Percentiles rank a stretch among this genome's conserved stretches.
Evolutionary conservation across 2,113 vertebrate genomes (phyloP).

Genomic region (Orcinus orca): DNA sequence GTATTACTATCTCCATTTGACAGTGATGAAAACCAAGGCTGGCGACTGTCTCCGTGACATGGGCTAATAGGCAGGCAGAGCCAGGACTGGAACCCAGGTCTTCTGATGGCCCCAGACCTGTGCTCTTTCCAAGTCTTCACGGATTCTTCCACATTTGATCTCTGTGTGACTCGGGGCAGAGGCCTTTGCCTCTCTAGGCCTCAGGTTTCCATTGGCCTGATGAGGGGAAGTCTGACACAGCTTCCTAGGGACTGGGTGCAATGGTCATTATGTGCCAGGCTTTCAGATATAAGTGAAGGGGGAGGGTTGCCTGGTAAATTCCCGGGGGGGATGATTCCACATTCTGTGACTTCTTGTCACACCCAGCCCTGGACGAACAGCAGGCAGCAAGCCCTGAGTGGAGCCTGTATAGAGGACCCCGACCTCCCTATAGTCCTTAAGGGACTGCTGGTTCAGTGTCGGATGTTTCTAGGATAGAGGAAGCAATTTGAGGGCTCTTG

Average conservation of each 20-base stretch:
- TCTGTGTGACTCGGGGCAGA: not conserved
- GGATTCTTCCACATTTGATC: not conserved
- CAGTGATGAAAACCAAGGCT: not conserved
- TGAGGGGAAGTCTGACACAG: slow-evolving; percentile 34
- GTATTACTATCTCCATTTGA: slow-evolving; percentile 8
- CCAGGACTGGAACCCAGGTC: not conserved
- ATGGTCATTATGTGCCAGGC: not conserved
- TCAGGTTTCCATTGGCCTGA: not conserved
- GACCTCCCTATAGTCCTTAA: not conserved
- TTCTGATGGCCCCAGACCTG: not conserved
- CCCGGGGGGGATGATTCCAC: not conserved
- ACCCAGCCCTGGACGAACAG: not conserved
- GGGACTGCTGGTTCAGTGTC: not conserved
- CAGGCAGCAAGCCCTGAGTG: not conserved
- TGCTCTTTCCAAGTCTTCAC: not conserved
- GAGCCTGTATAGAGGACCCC: not conserved
- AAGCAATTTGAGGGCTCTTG: not conserved
- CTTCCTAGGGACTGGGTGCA: slow-evolving; percentile 38
- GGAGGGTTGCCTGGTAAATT: slow-evolving; percentile 48
- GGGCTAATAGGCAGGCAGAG: not conserved
- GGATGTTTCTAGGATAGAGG: not conserved
- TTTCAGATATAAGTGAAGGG: not conserved
- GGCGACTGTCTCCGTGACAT: not conserved
- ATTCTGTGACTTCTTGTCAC: slow-evolving; percentile 44
- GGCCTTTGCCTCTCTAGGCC: slow-evolving; percentile 20